Evolutionary conservation across 2,888 invertebrate genomes (phyloP), one percentile per base, ranked within the genome.

Genomic region (Zygothrica quintamaculata): DNA sequence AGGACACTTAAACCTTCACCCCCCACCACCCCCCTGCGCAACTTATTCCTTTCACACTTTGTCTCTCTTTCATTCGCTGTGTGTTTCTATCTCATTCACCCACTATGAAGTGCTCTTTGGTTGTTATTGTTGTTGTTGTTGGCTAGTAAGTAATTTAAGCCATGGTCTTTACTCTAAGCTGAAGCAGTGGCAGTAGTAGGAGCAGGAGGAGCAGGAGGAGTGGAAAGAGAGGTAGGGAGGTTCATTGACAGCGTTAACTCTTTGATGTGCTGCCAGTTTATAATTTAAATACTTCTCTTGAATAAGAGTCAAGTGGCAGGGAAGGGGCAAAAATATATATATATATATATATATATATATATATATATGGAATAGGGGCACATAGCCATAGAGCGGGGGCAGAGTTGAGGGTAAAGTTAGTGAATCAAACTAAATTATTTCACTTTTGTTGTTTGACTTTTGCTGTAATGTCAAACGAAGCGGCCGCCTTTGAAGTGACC

Each of bases 211-310:
- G 50, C 8, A 8, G 11, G 22, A 8, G 26, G 13, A 5, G 16
- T 7, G 12, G 42, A 1, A 9, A 1, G 15, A 34, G 7, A n/a
- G 18, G 34, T 29, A 18, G 33, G 44, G 57, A 44, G 72, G 77
- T 66, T 81, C 80, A 81, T 81, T 77, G 84, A 84, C 84, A 74
- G 84, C 76, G 76, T 50, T 65, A 69, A 65, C 71, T 61, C 80
- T 81, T 81, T 81, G 80, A 81, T 80, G 84, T 75, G 73, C 52
- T 53, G 67, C 68, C 74, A 68, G 82, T 77, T 80, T 84, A 80
- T 84, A 70, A 80, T 80, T 80, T 80, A 80, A 80, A 80, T 80
- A 84, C 80, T 77, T 62, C 34, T 59, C 67, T 65, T 52, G 33
- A 16, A 74, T 57, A 59, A 61, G 25, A n/a, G 16, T 11, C 18